Conservation (phyloP, 2,797 vertebrate genomes). For the Chaetodon trifasciatus region DNA sequence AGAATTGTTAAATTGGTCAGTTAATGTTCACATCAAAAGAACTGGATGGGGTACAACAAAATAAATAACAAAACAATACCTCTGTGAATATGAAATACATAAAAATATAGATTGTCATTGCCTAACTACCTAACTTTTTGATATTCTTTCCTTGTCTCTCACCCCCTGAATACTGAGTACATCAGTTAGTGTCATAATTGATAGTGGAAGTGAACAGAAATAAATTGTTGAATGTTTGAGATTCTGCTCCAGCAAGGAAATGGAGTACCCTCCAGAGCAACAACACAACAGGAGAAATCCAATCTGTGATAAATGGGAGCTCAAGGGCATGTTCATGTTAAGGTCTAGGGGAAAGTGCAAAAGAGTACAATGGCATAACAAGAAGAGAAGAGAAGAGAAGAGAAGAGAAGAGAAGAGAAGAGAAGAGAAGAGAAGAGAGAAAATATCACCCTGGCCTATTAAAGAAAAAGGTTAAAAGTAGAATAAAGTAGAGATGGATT, state of each 20-base stretch:
- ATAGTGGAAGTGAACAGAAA: slow-evolving; percentile 8
- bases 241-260: slow-evolving; percentile 38
- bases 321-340: slow-evolving; percentile 41
- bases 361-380: slow-evolving; percentile 16
- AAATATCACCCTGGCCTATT: slow-evolving; percentile 36
- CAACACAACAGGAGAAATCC: slow-evolving; percentile 44
- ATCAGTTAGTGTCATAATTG: slow-evolving; percentile 13
- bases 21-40: no score
- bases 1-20: no score
- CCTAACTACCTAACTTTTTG: no score
- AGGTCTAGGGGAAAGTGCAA: slow-evolving; percentile 37
- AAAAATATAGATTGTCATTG: no score
- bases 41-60: no score
- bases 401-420: slow-evolving; percentile 10
- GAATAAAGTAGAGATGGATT: slow-evolving; percentile 22
- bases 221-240: slow-evolving; percentile 11
- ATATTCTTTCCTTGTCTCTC: no score
- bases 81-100: no score
- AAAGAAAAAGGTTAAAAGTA: slow-evolving; percentile 36
- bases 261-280: slow-evolving; percentile 33
- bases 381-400: slow-evolving; percentile 7
- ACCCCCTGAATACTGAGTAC: neutral
- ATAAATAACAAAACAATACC: neutral
- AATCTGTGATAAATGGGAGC: slow-evolving; percentile 48
- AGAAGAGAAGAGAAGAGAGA: slow-evolving; percentile 10